Percentiles rank a stretch among this genome's conserved stretches.
Evolutionary conservation across 2,888 invertebrate genomes (phyloP).

Genomic region (Trilocha varians): DNA sequence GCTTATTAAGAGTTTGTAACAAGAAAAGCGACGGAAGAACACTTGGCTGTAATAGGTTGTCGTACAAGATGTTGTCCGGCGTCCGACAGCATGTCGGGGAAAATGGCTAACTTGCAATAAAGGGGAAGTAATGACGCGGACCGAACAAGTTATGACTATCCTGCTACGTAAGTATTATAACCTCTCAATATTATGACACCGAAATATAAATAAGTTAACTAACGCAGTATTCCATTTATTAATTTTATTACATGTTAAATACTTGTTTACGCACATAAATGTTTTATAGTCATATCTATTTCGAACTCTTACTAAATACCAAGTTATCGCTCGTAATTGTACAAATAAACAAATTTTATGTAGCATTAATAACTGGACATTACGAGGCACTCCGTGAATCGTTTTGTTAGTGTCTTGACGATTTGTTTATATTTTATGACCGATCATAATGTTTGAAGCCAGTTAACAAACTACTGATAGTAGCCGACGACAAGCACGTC

Average conservation of each 20-base stretch:
- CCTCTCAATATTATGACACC: neutral
- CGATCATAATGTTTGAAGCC: conserved; percentile 51
- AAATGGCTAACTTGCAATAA: conserved; percentile 63
- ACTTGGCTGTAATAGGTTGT: conserved; percentile 65
- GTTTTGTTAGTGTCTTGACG: conserved; percentile 46
- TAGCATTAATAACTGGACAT: conserved; percentile 21
- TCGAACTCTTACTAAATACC: neutral
- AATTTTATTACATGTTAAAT: neutral
- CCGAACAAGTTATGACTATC: conserved; percentile 30
- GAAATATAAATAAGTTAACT: neutral
- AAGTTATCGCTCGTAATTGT: neutral
- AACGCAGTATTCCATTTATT: neutral
- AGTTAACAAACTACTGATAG: conserved; percentile 57
- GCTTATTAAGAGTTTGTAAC: conserved; percentile 39
- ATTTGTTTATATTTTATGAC: conserved; percentile 61
- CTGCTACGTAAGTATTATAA: conserved; percentile 2
- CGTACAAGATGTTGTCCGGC: conserved; percentile 61
- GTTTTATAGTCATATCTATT: neutral
- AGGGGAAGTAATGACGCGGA: conserved; percentile 54
- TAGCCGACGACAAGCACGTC: conserved; percentile 61
- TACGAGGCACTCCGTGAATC: conserved; percentile 40
- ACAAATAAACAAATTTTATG: conserved; percentile 21
- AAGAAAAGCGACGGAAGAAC: conserved; percentile 36
- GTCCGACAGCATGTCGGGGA: conserved; percentile 36
- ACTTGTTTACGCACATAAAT: neutral